These are phyloP conservation scores for Psilopogon haemacephalus DNA, from an alignment of 2,113 vertebrate species.

Conservation along the genomic window DNA sequence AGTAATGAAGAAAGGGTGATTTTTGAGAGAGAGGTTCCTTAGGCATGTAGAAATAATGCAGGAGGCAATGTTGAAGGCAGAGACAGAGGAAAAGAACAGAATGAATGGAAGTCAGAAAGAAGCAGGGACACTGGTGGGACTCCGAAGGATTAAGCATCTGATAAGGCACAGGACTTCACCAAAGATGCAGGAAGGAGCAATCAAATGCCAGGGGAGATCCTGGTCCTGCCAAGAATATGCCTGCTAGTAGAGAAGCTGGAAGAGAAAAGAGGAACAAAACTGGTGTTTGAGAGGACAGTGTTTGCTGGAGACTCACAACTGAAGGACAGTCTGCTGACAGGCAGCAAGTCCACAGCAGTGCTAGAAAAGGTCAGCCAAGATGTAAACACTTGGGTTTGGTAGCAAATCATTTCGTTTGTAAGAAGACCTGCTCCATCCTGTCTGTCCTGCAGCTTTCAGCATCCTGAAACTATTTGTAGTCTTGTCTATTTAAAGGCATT, in stretches of 20 bases:
- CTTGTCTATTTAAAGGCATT: background rate
- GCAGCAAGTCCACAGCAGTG: background rate
- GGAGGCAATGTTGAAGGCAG: background rate
- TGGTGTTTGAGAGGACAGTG: accelerated
- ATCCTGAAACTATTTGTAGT: background rate
- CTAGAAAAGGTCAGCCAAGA: background rate
- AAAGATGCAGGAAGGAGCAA: background rate
- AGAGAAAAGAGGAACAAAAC: background rate
- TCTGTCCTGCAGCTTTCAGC: background rate
- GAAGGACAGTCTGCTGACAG: background rate
- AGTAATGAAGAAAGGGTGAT: background rate
- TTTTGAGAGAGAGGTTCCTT: background rate
- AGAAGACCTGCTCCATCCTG: background rate
- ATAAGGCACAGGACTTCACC: background rate
- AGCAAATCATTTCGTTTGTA: background rate
- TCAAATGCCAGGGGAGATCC: background rate
- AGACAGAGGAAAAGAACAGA: background rate
- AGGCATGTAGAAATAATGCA: background rate
- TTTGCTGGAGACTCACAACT: accelerated
- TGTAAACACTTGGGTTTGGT: background rate
- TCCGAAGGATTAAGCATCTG: background rate
- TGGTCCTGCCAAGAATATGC: background rate
- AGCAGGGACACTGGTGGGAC: background rate
- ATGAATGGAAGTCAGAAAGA: background rate
- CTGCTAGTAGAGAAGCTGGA: background rate